A percentile compares a stretch with the other conserved stretches of the same genome.
These are phyloP conservation scores for Sinocyclocheilus grahami DNA, from an alignment of 2,113 vertebrate species.

Conservation along the genomic window DNA sequence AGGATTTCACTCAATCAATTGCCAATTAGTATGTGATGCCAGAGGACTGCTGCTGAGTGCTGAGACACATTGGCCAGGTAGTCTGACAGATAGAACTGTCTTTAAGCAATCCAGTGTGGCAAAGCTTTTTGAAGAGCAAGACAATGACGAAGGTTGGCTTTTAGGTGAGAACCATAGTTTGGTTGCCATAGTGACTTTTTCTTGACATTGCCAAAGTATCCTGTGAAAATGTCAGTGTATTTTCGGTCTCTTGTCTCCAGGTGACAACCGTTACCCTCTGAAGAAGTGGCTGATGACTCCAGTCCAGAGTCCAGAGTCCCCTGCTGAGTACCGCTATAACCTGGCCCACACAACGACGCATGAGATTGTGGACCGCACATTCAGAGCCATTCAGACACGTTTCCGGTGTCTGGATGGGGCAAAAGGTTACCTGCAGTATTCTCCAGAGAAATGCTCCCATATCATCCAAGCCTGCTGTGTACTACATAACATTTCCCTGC, in stretches of 20 bases:
- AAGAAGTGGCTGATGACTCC: conserved; percentile 93
- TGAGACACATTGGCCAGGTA: conserved; percentile 91
- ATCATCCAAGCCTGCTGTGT: conserved; percentile 95
- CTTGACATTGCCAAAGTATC: neutral
- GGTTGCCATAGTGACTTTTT: neutral
- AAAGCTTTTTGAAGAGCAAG: conserved; percentile 78
- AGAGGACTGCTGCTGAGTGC: conserved; percentile 86
- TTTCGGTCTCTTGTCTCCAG: conserved; percentile 62
- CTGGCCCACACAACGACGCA: conserved; percentile 87
- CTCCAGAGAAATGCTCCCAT: conserved; percentile 90
- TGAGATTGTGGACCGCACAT: conserved; percentile 83
- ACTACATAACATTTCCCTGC: conserved; percentile 91
- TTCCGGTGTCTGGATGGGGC: conserved; percentile 93
- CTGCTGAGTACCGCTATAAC: conserved; percentile 88
- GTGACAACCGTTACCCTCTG: conserved; percentile 85
- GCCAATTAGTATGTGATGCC: conserved; percentile 89
- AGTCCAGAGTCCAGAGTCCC: conserved; percentile 81
- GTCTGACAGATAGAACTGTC: conserved; percentile 79
- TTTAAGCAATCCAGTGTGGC: conserved; percentile 83
- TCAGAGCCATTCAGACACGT: conserved; percentile 85
- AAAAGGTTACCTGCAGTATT: conserved; percentile 92
- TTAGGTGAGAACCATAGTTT: conserved; percentile 79
- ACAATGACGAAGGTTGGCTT: conserved; percentile 85
- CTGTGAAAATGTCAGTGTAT: neutral
- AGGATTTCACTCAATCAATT: conserved; percentile 93